phyloP scores from a whole-genome alignment of 2,113 vertebrate genomes.

The Barnardius zonarius region DNA sequence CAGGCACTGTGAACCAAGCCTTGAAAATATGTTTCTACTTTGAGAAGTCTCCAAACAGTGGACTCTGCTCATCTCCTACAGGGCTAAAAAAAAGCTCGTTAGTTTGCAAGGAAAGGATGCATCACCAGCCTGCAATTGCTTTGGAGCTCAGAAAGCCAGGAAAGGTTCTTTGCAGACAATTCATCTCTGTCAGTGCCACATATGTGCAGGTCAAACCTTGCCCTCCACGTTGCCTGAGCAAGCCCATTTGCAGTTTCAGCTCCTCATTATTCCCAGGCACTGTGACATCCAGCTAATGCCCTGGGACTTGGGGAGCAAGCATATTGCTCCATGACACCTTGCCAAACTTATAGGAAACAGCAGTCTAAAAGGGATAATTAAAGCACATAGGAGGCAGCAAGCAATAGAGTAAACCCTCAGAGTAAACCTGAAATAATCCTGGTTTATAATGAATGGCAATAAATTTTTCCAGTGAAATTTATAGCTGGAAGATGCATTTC shows the following conservation, averaged over 20 bases:
- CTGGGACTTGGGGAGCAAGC: background rate
- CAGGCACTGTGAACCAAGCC: background rate
- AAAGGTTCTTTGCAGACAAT: background rate
- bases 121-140: background rate
- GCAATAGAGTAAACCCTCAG: background rate
- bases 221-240: background rate
- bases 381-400: background rate
- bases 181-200: background rate
- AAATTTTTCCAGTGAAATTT: background rate
- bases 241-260: background rate
- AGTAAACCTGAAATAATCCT: background rate
- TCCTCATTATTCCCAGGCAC: background rate
- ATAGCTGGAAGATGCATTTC: background rate
- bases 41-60: background rate
- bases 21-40: background rate
- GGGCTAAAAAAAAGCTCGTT: background rate
- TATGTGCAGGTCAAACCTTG: background rate
- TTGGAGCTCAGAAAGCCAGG: background rate
- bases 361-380: background rate
- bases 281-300: background rate
- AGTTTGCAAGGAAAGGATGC: background rate
- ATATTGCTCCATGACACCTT: background rate
- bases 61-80: background rate
- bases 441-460: background rate
- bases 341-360: background rate